Base-by-base conservation (phyloP, 1,140 invertebrate species). In the Apis florea region DNA sequence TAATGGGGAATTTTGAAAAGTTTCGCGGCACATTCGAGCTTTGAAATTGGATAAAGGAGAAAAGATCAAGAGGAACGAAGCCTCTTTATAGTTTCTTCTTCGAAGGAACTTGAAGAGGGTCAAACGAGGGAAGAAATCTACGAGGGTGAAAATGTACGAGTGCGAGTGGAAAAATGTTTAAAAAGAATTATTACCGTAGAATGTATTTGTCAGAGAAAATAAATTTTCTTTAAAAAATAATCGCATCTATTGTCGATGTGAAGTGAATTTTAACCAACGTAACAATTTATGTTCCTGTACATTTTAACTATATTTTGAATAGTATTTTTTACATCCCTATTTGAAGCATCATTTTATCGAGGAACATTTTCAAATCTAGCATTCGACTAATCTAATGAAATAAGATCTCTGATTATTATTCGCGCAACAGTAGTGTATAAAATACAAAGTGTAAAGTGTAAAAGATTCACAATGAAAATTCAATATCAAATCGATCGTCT, bases 401-500 rank as follows among this genome's bases (percentile, higher is more conserved):
- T 40, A 40, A 40, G 31, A 40, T 40, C 31, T 40, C 31, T 40
- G 31, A 6, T 40, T 40, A 40, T 40, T 40, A 40, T 40, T 40
- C 31, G 5, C 31, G 31, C 31, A 40, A 40, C 31, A 40, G 31
- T 3, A 40, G 31, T 40, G 31, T 40, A 40, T 40, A 40, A 40
- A 40, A 40, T 40, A 40, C 31, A 40, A 40, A 40, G 31, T 40
- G 31, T 40, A 40, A 40, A 40, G 31, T 40, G 31, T 40, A 40
- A 40, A 63, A 63, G 24, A 10, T 40, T 66, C 63, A 49, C 9
- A 26, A 58, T 12, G 40, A 81, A 54, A 75, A 40, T 40, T 58
- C 74, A 73, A 73, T 66, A 61, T 24, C 49, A 40, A 58, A n/a
- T 49, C 58, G 64, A 80, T 80, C 51, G 26, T 68, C 59, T 24